Percentiles rank a stretch among this genome's conserved stretches.
phyloP scores from a whole-genome alignment of 1,140 invertebrate species.

The Halesus radiatus region DNA sequence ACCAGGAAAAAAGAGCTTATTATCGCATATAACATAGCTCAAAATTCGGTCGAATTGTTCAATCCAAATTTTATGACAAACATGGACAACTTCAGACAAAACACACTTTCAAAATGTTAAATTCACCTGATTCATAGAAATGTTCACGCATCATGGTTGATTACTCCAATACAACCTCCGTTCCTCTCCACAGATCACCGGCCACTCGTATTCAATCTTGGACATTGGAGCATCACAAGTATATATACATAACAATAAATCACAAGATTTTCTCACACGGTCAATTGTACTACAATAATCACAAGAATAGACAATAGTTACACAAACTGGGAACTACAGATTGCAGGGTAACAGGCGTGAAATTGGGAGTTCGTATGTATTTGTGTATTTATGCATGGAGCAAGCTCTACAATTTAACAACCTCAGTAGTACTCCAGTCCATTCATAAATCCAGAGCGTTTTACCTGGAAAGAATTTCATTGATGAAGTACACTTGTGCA shows the following conservation, averaged over 20 bases:
- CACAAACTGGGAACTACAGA: constrained; percentile 46
- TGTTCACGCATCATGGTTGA: background rate
- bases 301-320: background rate
- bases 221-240: background rate
- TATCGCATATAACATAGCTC: too few relatives aligned
- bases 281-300: background rate
- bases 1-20: too few relatives aligned
- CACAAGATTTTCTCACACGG: constrained; percentile 13
- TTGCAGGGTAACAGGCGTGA: constrained; percentile 47
- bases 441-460: constrained; percentile 18
- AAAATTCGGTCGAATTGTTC: background rate
- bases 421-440: background rate
- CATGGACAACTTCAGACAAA: background rate
- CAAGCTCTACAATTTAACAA: background rate
- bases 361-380: constrained; percentile 47
- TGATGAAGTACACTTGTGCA: constrained; percentile 30
- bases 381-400: too few relatives aligned
- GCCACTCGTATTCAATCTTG: background rate
- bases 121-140: background rate
- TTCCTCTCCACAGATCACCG: background rate
- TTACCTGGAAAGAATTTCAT: constrained; percentile 53
- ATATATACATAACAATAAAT: background rate
- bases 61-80: background rate
- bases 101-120: background rate
- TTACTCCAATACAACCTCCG: background rate